Base-by-base conservation (phyloP, 2,113 vertebrate genomes). In the Platichthys flesus region DNA sequence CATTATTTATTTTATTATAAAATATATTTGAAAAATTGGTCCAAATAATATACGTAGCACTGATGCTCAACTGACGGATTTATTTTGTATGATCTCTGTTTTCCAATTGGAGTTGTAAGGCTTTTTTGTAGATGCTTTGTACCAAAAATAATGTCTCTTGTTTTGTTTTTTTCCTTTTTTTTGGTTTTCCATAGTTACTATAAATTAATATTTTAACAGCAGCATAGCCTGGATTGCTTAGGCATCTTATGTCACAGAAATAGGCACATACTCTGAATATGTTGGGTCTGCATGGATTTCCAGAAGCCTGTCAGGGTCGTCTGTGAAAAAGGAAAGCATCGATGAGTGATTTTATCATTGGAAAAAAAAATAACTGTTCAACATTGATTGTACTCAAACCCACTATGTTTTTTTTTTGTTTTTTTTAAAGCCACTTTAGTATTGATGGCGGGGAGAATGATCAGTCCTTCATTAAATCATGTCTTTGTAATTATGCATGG, bases 1-100 rank as follows among this genome's bases (percentile, higher is more conserved):
- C 95, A 96, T 96, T 96, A 97, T 96, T 96, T 96, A 96, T 97
- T 97, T 95, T 95, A 93, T 96, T 96, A 95, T 95, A 95, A 95
- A 95, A 94, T 96, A 95, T 96, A 95, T 95, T 95, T 94, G 93
- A 94, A 94, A 93, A 95, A 95, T 94, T 84, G 88, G 92, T 96
- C 95, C 94, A 96, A 96, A 95, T 95, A 95, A 95, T 94, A 93
- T 90, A 92, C 90, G 82, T 91, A 91, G 93, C 93, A 94, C 93
- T 92, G 94, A 94, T 94, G 89, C 93, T 93, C 93, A 95, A 94
- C 94, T 94, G 94, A 95, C 91, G 77, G 91, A 95, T 95, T 94
- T 95, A 92, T 96, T 95, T 95, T 96, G 94, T 96, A 93, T 92
- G 95, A 94, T 94, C 85, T 94, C 89, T 95, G 94, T 94, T 93